Conservation (phyloP, 2,113 vertebrate species). For the Elachura formosa region DNA sequence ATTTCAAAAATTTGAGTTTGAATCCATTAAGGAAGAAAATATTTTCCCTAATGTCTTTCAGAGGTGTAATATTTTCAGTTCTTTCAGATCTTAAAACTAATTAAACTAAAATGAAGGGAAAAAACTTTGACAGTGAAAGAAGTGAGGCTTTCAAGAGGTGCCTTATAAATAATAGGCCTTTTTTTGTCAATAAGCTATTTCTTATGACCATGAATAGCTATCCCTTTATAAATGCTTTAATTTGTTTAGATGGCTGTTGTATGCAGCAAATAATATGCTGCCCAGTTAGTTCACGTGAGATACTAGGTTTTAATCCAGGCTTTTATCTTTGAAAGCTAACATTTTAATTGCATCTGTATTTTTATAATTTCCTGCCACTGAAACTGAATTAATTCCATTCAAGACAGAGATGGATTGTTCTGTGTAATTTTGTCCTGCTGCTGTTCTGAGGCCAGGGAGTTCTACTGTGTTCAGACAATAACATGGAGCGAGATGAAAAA, state of each 20-base stretch:
- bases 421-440: background rate
- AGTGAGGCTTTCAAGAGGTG: background rate
- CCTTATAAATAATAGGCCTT: background rate
- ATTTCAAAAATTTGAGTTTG: conserved; percentile 1
- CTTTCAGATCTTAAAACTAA: background rate
- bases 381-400: background rate
- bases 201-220: background rate
- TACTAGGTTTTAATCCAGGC: background rate
- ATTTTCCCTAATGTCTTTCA: background rate
- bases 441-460: background rate
- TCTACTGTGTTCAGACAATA: background rate
- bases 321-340: background rate
- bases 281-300: background rate
- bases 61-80: background rate
- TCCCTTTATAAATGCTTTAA: background rate
- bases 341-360: background rate
- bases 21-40: background rate
- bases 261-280: background rate
- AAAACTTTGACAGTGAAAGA: background rate
- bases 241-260: background rate
- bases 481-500: background rate
- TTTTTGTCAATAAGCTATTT: background rate
- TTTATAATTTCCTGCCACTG: background rate
- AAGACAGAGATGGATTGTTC: background rate
- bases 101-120: background rate